A percentile compares a stretch with the other conserved stretches of the same genome.
phyloP scores from a whole-genome alignment of 2,113 vertebrate genomes.

The Mixornis gularis region DNA sequence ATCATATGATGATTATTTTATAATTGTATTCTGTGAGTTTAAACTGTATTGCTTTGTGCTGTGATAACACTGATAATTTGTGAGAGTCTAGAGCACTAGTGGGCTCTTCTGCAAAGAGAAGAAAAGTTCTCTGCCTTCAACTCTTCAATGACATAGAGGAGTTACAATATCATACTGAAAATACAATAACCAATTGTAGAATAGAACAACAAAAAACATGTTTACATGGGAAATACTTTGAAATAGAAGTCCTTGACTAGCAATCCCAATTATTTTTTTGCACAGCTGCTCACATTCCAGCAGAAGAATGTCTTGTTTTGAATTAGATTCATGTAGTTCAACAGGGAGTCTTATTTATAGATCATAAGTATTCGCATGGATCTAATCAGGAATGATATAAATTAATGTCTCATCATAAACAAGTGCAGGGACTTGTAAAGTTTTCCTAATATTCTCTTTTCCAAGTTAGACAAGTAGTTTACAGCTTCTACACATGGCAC shows the following conservation, averaged over 20 bases:
- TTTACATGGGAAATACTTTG: slow-evolving; percentile 17
- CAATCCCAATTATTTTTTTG: slow-evolving; percentile 53
- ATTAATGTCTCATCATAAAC: slow-evolving; percentile 37
- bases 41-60: neutral
- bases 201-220: neutral
- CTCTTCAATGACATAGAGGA: neutral
- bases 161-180: neutral
- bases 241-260: slow-evolving; percentile 16
- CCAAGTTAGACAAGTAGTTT: slow-evolving; percentile 7
- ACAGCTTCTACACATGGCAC: neutral
- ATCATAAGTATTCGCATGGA: slow-evolving; percentile 1
- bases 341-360: slow-evolving; percentile 29
- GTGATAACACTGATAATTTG: neutral
- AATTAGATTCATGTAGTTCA: neutral
- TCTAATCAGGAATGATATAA: slow-evolving; percentile 44
- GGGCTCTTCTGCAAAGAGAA: neutral
- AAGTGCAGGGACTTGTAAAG: neutral
- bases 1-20: neutral
- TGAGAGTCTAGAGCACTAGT: neutral
- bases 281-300: slow-evolving; percentile 58
- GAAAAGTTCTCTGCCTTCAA: neutral
- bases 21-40: neutral
- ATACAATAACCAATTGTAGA: neutral
- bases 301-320: slow-evolving; percentile 51
- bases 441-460: neutral